Evolutionary conservation across 1,140 invertebrate species (phyloP), one percentile per base, ranked within the genome.

Genomic region (Sesamia nonagrioides): DNA sequence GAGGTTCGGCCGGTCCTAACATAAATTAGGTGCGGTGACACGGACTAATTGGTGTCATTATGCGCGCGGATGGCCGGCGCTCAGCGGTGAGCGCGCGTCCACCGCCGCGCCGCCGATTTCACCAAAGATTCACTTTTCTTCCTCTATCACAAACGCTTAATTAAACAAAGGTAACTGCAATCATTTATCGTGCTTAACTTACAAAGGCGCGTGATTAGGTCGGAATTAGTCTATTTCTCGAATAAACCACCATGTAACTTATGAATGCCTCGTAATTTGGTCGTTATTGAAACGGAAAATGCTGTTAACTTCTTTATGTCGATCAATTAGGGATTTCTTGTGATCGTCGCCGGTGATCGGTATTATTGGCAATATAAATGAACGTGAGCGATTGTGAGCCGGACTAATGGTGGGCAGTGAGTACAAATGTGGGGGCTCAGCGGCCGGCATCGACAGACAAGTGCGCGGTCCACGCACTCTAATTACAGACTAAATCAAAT

Each of bases 11-110:
- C 56, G 56, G 78, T 78, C 83, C 83, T 75, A 37, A 84, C 80
- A 86, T 87, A 87, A 86, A 86, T 87, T 87, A 85, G 78, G 78
- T 75, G 73, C 80, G 77, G 77, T 68, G 86, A 87, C 84, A 80
- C 76, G 79, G 60, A 87, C 82, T 87, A 87, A 87, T 87, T 85
- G 86, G 75, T 77, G 78, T 86, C 86, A 87, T 87, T 87, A 87
- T 84, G 81, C 54, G 66, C 79, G 71, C 60, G 78, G 84, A 84
- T 78, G 77, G 63, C 68, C 79, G 69, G 74, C 61, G 69, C 72
- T 33, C 35, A 17, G 54, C 42, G 73, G 58, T 42, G 40, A 35
- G 33, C 8, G 54, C 52, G 13, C 21, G 71, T 74, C 54, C 35
- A 7, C 1, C 13, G 11, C 17, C 42, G 60, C 54, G 9, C 69